phyloP scores from a whole-genome alignment of 2,888 invertebrate species.

The Amiota communis region DNA sequence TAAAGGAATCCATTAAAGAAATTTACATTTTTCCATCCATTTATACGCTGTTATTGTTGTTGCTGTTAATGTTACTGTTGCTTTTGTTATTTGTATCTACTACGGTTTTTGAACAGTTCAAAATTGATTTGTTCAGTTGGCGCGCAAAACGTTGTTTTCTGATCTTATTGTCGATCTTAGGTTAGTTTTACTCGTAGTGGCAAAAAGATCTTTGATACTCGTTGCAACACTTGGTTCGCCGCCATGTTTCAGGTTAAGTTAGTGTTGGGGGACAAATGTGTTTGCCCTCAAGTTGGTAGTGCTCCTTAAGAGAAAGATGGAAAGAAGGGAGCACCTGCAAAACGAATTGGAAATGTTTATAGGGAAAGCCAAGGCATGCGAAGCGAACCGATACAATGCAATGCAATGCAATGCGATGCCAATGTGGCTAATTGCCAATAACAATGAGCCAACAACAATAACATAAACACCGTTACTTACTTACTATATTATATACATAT shows the following conservation, averaged over 20 bases:
- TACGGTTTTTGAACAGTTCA: constrained; percentile 26
- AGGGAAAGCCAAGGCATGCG: constrained; percentile 1
- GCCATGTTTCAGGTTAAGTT: not conserved
- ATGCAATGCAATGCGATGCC: not conserved
- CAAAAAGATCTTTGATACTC: not conserved
- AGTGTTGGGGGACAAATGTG: not conserved
- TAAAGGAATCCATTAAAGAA: constrained; percentile 43
- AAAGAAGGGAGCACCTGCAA: constrained; percentile 7
- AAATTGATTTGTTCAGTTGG: constrained; percentile 64
- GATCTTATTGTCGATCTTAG: constrained; percentile 14
- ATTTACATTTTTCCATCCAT: constrained; percentile 62
- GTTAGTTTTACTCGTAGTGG: no score
- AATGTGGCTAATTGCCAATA: constrained; percentile 14
- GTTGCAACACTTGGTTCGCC: not conserved
- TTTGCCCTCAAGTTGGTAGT: not conserved
- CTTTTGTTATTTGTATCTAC: not conserved
- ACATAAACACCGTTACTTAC: not conserved
- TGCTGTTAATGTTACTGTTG: not conserved
- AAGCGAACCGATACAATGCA: not conserved
- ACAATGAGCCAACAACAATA: not conserved
- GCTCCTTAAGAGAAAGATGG: no score
- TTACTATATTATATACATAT: not conserved
- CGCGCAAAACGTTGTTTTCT: constrained; percentile 51
- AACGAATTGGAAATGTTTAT: constrained; percentile 6
- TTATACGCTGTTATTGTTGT: constrained; percentile 44